A percentile compares a stretch with the other conserved stretches of the same genome.
phyloP scores from a whole-genome alignment of 2,113 vertebrate genomes.

The Lampris megalopsis region DNA sequence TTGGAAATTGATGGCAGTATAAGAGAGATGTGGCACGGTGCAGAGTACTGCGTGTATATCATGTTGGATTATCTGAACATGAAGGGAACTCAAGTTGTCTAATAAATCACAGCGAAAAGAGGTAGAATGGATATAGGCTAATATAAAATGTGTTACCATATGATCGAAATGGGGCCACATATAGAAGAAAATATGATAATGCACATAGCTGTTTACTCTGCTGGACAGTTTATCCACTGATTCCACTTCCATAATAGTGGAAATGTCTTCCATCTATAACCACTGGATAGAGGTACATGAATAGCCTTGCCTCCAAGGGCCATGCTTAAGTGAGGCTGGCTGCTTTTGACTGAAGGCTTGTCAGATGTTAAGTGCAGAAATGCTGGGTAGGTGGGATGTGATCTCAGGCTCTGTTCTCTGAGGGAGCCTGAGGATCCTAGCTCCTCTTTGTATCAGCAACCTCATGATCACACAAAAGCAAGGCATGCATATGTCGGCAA shows the following conservation, averaged over 20 bases:
- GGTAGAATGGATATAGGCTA: slow-evolving; percentile 21
- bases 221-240: too few species aligned
- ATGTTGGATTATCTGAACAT: slow-evolving; percentile 31
- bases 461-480: too few species aligned
- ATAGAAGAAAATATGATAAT: slow-evolving; percentile 35
- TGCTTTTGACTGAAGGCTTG: too few species aligned
- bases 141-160: slow-evolving; percentile 43
- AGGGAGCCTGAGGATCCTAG: too few species aligned
- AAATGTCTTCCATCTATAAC: slow-evolving; percentile 12
- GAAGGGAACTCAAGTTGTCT: slow-evolving; percentile 37
- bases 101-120: slow-evolving; percentile 61
- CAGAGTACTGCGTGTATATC: slow-evolving; percentile 5
- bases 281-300: slow-evolving; percentile 8
- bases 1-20: slow-evolving; percentile 62
- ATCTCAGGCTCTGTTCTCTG: too few species aligned
- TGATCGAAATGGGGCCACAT: slow-evolving; percentile 35
- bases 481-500: too few species aligned
- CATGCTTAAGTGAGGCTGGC: too few species aligned
- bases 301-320: slow-evolving; percentile 3
- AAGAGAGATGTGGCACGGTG: slow-evolving; percentile 21
- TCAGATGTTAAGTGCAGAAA: too few species aligned
- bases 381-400: too few species aligned
- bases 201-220: not conserved
- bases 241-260: too few species aligned
- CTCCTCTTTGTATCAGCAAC: too few species aligned